phyloP scores from a whole-genome alignment of 35 echinoderm and acorn worm genomes.

The Diadema setosum region DNA sequence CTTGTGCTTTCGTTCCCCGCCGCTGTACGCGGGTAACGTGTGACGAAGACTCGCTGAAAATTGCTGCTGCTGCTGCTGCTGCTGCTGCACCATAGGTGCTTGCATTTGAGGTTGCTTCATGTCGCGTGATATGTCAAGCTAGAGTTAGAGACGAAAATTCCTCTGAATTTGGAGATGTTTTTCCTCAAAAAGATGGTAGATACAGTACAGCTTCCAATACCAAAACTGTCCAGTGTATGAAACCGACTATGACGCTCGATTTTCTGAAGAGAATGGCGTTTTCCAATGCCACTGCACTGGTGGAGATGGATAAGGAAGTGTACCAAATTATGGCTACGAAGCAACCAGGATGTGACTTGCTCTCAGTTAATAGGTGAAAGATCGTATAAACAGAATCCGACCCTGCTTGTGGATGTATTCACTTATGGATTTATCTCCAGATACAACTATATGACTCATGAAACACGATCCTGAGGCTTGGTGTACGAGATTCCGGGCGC shows the following conservation, averaged over 20 bases:
- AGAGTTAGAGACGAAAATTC: too few species aligned
- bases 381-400: neutral
- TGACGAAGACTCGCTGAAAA: slow-evolving; percentile 33
- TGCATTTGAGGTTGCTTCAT: slow-evolving; percentile 30
- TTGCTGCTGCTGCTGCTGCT: neutral
- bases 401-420: slow-evolving; percentile 1
- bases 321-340: too few species aligned
- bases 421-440: neutral
- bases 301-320: too few species aligned
- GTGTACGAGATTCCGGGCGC: neutral
- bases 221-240: too few species aligned
- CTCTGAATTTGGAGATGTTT: too few species aligned
- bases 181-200: too few species aligned
- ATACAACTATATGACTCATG: neutral
- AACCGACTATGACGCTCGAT: too few species aligned
- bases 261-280: too few species aligned
- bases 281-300: too few species aligned
- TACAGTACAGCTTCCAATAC: too few species aligned
- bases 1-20: slow-evolving; percentile 8
- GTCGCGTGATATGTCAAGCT: too few species aligned
- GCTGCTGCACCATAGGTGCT: neutral
- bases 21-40: neutral
- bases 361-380: neutral
- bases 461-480: neutral
- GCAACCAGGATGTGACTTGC: slow-evolving; percentile 2